These are phyloP conservation scores for Cybosia mesomella DNA, from an alignment of 2,888 invertebrate genomes.

Conservation along the genomic window DNA sequence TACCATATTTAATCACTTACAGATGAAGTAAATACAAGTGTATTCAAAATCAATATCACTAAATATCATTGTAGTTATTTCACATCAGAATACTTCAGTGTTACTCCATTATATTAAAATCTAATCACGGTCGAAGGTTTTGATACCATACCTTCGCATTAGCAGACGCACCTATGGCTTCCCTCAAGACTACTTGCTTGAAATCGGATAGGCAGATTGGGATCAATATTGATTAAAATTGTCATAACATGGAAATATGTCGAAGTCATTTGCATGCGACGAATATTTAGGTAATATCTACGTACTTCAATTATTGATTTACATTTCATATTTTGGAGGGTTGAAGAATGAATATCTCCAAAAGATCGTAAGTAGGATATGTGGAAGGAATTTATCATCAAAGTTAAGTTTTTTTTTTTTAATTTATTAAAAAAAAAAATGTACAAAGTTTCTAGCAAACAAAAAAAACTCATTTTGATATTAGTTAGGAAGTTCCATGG, in stretches of 20 bases:
- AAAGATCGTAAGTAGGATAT: too few relatives aligned
- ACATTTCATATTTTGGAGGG: too few relatives aligned
- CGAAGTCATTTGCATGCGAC: neutral
- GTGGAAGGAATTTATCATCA: too few relatives aligned
- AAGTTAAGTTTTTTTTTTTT: too few relatives aligned
- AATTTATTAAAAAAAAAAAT: too few relatives aligned
- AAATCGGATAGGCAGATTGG: slow-evolving; percentile 61
- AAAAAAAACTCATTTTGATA: too few relatives aligned
- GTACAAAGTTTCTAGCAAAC: too few relatives aligned
- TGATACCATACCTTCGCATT: slow-evolving; percentile 63
- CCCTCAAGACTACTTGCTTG: slow-evolving; percentile 68
- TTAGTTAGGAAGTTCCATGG: too few relatives aligned
- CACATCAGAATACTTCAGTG: neutral
- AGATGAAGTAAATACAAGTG: too few relatives aligned
- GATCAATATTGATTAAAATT: slow-evolving; percentile 44
- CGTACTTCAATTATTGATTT: neutral
- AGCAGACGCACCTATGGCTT: slow-evolving; percentile 63
- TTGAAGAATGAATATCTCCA: too few relatives aligned
- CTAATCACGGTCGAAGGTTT: slow-evolving; percentile 35
- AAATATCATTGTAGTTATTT: neutral
- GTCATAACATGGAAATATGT: slow-evolving; percentile 1
- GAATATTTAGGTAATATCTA: neutral
- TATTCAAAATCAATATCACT: neutral
- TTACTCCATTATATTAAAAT: slow-evolving; percentile 12
- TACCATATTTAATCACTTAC: too few relatives aligned